Evolutionary conservation across 2,113 vertebrate species (phyloP).

Genomic region (Genyomyrus donnyi): DNA sequence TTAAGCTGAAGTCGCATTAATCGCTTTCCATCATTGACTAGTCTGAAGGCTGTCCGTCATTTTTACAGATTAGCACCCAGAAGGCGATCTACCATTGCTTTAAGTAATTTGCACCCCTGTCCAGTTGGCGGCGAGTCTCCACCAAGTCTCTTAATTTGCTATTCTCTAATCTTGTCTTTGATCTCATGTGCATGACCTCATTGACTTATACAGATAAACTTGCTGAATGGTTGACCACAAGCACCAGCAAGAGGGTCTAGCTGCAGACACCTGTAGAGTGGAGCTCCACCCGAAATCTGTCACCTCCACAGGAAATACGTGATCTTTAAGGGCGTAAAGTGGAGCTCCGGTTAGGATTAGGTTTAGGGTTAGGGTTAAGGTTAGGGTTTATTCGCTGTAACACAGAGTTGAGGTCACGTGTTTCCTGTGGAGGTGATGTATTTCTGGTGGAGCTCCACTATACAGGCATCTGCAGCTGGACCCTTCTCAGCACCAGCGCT

Average conservation of each 20-base stretch:
- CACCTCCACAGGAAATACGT: no score
- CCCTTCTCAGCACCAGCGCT: not conserved
- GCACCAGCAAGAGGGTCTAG: not conserved
- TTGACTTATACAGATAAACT: not conserved
- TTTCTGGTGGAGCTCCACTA: no score
- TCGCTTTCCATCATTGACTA: not conserved
- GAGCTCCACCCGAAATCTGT: no score
- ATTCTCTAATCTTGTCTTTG: not conserved
- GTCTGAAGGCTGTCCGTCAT: not conserved
- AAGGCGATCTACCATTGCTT: not conserved
- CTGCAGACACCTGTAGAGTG: no score
- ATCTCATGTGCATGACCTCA: not conserved
- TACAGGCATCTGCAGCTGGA: no score
- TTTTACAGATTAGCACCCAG: not conserved
- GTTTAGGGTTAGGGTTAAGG: no score
- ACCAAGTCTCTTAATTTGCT: not conserved
- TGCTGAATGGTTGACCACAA: not conserved
- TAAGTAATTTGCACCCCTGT: not conserved
- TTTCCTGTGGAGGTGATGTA: no score
- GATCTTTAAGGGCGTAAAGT: no score
- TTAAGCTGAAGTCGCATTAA: not conserved
- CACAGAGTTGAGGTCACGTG: no score
- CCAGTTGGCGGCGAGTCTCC: not conserved
- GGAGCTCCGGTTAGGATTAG: no score
- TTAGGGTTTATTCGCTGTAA: no score